Percentiles rank a stretch among this genome's conserved stretches.
Conservation (phyloP, 2,888 invertebrate species). For the Siphonodentalium dalli region DNA sequence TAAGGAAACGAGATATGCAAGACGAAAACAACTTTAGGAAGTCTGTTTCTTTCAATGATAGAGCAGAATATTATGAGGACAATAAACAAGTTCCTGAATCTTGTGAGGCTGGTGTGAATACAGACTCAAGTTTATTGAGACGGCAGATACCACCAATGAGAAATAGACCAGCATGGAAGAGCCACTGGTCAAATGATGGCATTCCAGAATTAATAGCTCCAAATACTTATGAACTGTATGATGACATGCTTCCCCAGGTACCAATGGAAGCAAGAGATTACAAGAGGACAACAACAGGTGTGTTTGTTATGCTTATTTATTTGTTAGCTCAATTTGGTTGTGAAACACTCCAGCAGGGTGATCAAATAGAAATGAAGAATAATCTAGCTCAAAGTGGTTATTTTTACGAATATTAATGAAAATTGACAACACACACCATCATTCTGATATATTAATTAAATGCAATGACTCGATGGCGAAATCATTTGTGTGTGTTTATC, state of each 20-base stretch:
- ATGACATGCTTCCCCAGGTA: conserved; percentile 50
- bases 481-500: too few species aligned
- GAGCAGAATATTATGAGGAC: neutral
- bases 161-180: conserved; percentile 43
- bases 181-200: conserved; percentile 55
- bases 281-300: conserved; percentile 28
- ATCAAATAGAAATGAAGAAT: too few species aligned
- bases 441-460: too few species aligned
- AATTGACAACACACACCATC: too few species aligned
- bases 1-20: conserved; percentile 44
- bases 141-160: conserved; percentile 15
- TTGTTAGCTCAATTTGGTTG: too few species aligned
- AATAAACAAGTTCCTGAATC: neutral
- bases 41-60: conserved; percentile 41
- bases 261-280: conserved; percentile 48
- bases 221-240: conserved; percentile 35
- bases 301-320: too few species aligned
- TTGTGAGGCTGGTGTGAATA: conserved; percentile 34
- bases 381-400: too few species aligned
- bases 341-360: too few species aligned
- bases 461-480: too few species aligned
- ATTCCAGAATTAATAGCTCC: conserved; percentile 43
- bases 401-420: too few species aligned
- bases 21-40: conserved; percentile 48
- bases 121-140: conserved; percentile 39